Evolutionary conservation across 1,140 invertebrate species (phyloP).

Genomic region (Ctenoplectra terminalis): DNA sequence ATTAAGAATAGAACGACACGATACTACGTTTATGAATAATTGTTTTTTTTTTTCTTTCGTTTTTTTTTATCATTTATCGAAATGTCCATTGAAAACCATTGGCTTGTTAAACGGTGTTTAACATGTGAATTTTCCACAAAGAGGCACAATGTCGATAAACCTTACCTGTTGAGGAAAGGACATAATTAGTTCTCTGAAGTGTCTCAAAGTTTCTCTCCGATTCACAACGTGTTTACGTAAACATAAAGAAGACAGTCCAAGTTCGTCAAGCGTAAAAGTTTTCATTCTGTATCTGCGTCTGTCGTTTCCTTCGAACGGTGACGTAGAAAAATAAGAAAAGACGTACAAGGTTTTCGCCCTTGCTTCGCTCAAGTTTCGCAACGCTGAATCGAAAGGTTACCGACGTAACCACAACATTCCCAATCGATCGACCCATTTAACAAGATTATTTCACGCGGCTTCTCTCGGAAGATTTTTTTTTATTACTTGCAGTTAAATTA

Average conservation of each 20-base stretch:
- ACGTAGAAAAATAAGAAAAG: neutral
- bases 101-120: neutral
- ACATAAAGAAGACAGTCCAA: neutral
- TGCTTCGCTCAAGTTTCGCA: neutral
- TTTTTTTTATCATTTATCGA: no score
- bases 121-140: no score
- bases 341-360: no score
- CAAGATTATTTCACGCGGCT: constrained; percentile 42
- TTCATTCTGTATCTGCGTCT: neutral
- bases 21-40: neutral
- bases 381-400: neutral
- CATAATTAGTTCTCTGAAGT: neutral
- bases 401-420: constrained; percentile 26
- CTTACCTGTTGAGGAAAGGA: neutral
- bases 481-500: neutral
- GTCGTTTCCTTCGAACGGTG: neutral
- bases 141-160: neutral
- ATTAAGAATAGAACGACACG: neutral
- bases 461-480: constrained; percentile 25
- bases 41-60: no score
- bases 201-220: neutral
- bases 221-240: neutral
- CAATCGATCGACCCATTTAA: constrained; percentile 50
- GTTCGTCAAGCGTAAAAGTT: constrained; percentile 1
- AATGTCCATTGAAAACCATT: no score